A percentile compares a stretch with the other conserved stretches of the same genome.
phyloP scores from a whole-genome alignment of 1,140 invertebrate genomes.

The Venustaconcha ellipsiformis region DNA sequence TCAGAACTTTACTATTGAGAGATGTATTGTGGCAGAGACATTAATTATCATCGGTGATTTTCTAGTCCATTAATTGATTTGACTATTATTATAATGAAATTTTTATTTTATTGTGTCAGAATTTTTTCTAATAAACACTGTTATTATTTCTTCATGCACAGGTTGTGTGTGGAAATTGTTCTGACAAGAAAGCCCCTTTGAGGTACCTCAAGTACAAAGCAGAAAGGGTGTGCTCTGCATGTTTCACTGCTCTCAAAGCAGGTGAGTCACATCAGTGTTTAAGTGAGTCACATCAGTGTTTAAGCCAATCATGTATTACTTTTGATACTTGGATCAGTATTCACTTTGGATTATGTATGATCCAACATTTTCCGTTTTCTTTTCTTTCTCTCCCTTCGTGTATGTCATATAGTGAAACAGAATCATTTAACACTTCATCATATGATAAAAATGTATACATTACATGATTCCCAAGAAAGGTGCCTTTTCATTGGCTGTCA shows the following conservation, averaged over 20 bases:
- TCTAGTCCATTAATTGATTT: background rate
- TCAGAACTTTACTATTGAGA: too few relatives aligned
- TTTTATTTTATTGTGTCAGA: background rate
- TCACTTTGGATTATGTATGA: too few relatives aligned
- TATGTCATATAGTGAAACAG: too few relatives aligned
- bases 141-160: slow-evolving; percentile 51
- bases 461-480: too few relatives aligned
- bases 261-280: slow-evolving; percentile 50
- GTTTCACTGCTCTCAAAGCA: slow-evolving; percentile 71
- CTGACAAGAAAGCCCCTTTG: slow-evolving; percentile 77
- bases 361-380: too few relatives aligned
- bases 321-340: slow-evolving; percentile 6
- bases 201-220: slow-evolving; percentile 75
- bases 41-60: background rate
- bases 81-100: background rate
- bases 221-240: slow-evolving; percentile 75
- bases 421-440: too few relatives aligned
- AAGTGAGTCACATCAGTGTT: slow-evolving; percentile 43
- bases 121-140: background rate
- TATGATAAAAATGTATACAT: too few relatives aligned
- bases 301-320: background rate
- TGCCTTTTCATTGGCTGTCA: too few relatives aligned
- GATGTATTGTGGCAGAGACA: too few relatives aligned
- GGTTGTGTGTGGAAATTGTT: slow-evolving; percentile 81
- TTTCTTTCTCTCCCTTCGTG: too few relatives aligned